These are phyloP conservation scores for Cyclophora punctaria DNA, from an alignment of 2,888 invertebrate genomes.

Conservation along the genomic window DNA sequence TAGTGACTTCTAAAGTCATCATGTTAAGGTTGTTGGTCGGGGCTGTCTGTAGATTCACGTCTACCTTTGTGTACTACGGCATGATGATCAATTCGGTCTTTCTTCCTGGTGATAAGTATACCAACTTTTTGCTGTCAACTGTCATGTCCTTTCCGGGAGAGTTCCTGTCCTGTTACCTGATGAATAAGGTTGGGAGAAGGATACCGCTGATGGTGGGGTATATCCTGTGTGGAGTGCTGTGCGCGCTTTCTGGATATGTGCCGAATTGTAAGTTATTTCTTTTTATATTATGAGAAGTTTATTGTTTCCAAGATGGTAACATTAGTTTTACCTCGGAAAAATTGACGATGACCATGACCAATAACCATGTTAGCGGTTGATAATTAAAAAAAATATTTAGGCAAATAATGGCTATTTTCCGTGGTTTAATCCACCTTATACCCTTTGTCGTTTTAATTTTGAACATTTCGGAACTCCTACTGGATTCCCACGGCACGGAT, in stretches of 20 bases:
- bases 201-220: conserved; percentile 44
- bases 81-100: conserved; percentile 54
- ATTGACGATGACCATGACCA: too few species aligned
- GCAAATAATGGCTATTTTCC: too few species aligned
- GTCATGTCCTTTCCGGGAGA: conserved; percentile 62
- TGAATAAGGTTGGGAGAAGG: conserved; percentile 55
- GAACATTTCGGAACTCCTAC: too few species aligned
- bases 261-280: conserved; percentile 38
- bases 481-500: too few species aligned
- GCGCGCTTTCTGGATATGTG: conserved; percentile 37
- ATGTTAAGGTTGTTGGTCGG: conserved; percentile 39
- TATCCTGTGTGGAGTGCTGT: conserved; percentile 37
- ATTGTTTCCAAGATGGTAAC: too few species aligned
- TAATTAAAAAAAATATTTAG: too few species aligned
- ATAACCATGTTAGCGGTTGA: too few species aligned
- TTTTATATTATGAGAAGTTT: not conserved
- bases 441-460: too few species aligned
- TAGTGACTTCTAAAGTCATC: conserved; percentile 44
- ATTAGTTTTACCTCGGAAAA: too few species aligned
- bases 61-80: conserved; percentile 55
- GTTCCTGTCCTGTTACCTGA: conserved; percentile 42
- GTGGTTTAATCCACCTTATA: too few species aligned
- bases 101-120: conserved; percentile 55
- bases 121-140: conserved; percentile 50
- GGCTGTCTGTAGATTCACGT: conserved; percentile 40